Percentiles rank a stretch among this genome's conserved stretches.
phyloP scores from a whole-genome alignment of 2,888 invertebrate genomes.

The Phlogophora meticulosa region DNA sequence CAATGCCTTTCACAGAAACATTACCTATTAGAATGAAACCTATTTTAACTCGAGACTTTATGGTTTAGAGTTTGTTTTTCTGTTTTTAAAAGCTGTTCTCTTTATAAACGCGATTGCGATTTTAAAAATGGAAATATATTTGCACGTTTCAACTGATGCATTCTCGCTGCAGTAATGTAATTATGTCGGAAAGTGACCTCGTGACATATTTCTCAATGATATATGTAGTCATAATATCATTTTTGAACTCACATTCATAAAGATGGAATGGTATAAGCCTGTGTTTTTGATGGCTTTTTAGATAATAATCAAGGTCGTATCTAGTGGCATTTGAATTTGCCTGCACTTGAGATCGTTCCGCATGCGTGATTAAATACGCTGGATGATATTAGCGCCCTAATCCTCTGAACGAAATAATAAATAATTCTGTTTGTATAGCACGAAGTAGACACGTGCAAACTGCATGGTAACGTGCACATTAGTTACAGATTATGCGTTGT shows the following conservation, averaged over 20 bases:
- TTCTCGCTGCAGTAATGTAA: conserved; percentile 14
- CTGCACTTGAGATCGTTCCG: not conserved
- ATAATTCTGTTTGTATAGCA: too few species aligned
- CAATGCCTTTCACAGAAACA: conserved; percentile 42
- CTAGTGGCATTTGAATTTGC: too few species aligned
- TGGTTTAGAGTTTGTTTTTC: conserved; percentile 44
- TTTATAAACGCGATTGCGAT: conserved; percentile 25
- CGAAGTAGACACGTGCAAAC: conserved; percentile 9
- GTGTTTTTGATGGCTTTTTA: not conserved
- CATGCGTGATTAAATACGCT: not conserved
- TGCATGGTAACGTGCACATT: conserved; percentile 7
- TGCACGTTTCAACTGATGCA: conserved; percentile 8
- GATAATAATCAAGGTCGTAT: not conserved
- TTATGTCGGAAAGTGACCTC: conserved; percentile 20
- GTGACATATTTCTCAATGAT: conserved; percentile 2
- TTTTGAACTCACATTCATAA: not conserved
- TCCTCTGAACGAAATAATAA: too few species aligned
- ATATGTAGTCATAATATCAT: not conserved
- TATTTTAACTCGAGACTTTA: conserved; percentile 48
- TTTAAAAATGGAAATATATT: conserved; percentile 1
- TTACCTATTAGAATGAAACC: conserved; percentile 52
- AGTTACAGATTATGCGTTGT: conserved; percentile 15
- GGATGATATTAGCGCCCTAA: not conserved
- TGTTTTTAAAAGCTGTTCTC: conserved; percentile 23
- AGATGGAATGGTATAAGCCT: not conserved